These are phyloP conservation scores for Eudemis profundana DNA, from an alignment of 2,888 invertebrate genomes.

Conservation along the genomic window DNA sequence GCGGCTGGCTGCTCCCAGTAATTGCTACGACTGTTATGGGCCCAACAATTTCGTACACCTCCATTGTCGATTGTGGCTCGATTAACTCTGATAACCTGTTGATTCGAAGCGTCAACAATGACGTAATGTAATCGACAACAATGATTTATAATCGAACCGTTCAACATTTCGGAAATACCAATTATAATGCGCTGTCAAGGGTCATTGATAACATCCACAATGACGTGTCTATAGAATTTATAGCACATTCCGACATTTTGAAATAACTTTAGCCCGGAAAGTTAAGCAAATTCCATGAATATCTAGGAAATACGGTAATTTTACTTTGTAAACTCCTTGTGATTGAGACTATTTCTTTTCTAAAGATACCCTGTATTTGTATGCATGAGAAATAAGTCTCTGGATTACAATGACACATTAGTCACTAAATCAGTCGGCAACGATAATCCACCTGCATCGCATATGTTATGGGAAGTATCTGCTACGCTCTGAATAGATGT, in stretches of 20 bases:
- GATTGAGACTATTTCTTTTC: no score
- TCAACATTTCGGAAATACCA: constrained; percentile 36
- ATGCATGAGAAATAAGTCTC: neutral
- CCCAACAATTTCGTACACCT: constrained; percentile 61
- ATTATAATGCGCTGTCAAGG: constrained; percentile 32
- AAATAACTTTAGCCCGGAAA: no score
- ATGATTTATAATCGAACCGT: constrained; percentile 59
- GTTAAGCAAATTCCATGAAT: no score
- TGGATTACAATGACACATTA: neutral
- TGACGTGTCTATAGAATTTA: neutral
- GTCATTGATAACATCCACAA: constrained; percentile 31
- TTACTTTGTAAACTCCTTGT: no score
- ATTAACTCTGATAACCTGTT: constrained; percentile 63
- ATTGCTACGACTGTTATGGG: constrained; percentile 63
- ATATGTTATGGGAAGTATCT: constrained; percentile 20
- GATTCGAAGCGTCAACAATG: constrained; percentile 61
- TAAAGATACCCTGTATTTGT: no score
- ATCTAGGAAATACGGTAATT: no score
- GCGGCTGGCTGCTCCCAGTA: constrained; percentile 71
- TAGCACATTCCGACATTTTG: no score
- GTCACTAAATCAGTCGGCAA: neutral
- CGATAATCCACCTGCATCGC: constrained; percentile 25
- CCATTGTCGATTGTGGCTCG: constrained; percentile 49
- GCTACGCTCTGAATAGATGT: constrained; percentile 14
- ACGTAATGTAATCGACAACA: constrained; percentile 48